Evolutionary conservation across 2,888 invertebrate genomes (phyloP).

Genomic region (Aporophyla lueneburgensis): DNA sequence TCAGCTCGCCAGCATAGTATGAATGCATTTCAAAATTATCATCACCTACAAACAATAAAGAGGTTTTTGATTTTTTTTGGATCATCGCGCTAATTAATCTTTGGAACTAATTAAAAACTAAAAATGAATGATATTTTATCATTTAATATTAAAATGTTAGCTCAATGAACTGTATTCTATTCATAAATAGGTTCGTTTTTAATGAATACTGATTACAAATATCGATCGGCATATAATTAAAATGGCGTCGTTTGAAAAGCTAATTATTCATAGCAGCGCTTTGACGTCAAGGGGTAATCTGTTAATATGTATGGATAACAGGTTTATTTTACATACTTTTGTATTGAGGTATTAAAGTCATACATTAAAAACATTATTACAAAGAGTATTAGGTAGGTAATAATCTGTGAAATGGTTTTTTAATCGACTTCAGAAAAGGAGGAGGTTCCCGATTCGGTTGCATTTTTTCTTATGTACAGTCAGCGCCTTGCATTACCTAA

Average conservation of each 20-base stretch:
- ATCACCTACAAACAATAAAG: too few relatives aligned
- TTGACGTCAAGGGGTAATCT: conserved; percentile 40
- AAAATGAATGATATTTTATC: too few relatives aligned
- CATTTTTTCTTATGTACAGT: too few relatives aligned
- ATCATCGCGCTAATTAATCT: too few relatives aligned
- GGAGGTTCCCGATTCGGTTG: too few relatives aligned
- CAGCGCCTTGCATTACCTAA: too few relatives aligned
- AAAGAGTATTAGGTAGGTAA: not conserved
- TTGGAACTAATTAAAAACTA: too few relatives aligned
- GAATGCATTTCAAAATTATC: too few relatives aligned
- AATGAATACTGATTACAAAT: conserved; percentile 42
- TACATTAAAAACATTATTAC: not conserved
- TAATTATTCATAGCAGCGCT: conserved; percentile 55
- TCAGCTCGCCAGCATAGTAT: too few relatives aligned
- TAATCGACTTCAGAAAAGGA: too few relatives aligned
- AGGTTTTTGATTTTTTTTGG: too few relatives aligned
- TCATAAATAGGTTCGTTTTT: conserved; percentile 9
- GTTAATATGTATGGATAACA: conserved; percentile 40
- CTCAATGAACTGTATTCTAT: conserved; percentile 16
- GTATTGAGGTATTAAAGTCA: not conserved
- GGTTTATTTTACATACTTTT: conserved; percentile 13
- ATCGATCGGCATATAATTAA: conserved; percentile 43
- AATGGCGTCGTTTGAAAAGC: conserved; percentile 18
- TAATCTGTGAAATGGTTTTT: not conserved
- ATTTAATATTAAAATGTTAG: not conserved